Conservation (phyloP, 2,797 vertebrate genomes). For the Erethizon dorsatum region DNA sequence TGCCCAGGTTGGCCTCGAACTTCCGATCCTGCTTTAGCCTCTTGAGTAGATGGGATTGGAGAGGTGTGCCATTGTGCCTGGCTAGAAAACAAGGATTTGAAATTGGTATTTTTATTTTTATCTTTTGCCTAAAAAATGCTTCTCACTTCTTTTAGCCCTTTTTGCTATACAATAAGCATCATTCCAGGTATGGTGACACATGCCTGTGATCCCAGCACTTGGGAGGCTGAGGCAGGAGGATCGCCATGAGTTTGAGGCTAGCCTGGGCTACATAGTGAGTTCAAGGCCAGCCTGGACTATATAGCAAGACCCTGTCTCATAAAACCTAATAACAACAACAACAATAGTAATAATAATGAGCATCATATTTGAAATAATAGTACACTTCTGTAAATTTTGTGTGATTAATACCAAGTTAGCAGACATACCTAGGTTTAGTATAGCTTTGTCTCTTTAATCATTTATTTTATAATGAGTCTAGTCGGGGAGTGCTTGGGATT, state of each 20-base stretch:
- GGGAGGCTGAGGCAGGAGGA: background rate
- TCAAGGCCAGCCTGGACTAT: background rate
- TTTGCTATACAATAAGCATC: slow-evolving; percentile 37
- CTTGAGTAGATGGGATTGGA: background rate
- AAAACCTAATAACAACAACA: background rate
- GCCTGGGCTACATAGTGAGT: background rate
- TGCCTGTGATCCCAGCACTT: background rate
- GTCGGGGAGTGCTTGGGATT: background rate
- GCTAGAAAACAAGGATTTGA: slow-evolving; percentile 12
- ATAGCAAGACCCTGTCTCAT: background rate
- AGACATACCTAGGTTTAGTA: slow-evolving; percentile 2
- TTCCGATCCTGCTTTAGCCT: background rate
- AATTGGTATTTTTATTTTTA: slow-evolving; percentile 51
- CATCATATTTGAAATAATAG: slow-evolving; percentile 33
- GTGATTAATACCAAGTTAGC: slow-evolving; percentile 14
- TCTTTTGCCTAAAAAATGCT: slow-evolving; percentile 52
- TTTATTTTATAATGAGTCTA: slow-evolving; percentile 49
- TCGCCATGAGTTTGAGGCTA: background rate
- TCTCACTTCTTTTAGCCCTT: background rate
- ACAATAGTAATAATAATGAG: background rate
- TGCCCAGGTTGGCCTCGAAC: background rate
- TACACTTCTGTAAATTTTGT: background rate
- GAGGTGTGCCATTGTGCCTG: background rate
- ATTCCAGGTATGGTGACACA: background rate
- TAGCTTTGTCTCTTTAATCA: background rate